Evolutionary conservation across 2,888 invertebrate genomes (phyloP), one percentile per base, ranked within the genome.

Genomic region (Metacarcinus magister): DNA sequence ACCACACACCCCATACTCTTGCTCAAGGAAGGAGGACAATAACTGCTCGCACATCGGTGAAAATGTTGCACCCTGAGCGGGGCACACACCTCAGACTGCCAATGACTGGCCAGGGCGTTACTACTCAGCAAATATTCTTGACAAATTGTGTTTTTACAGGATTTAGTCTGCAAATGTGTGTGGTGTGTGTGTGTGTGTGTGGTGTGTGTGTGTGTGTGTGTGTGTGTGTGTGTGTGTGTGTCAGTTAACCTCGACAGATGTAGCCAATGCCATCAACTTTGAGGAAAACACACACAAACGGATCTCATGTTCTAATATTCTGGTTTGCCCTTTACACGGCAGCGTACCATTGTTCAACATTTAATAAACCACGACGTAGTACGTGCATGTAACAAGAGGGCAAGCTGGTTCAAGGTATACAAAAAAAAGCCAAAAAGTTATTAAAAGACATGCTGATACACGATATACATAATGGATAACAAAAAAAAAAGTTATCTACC

Each of bases 211-310:
- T 67, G 67, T 67, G 67, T 67, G 67, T 67, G 67, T 67, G 67
- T 67, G 67, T 67, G 67, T 67, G 67, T 67, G 67, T 67, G 67
- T 67, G 67, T 67, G 67, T 67, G 67, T 67, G n/a, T 67, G 67
- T 67, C n/a, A 0, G 67, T 23, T 67, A 67, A 67, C 67, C n/a
- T 67, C n/a, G 67, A 23, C 7, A 67, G 67, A 0, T 67, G 67
- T n/a, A 67, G 16, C 4, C 23, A 67, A 67, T 67, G 67, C 7
- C 67, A 23, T 67, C 67, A 67, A 23, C 23, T 67, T 67, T 67
- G 23, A 67, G 16, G 19, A 23, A 16, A 67, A 16, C 67, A 67
- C 67, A 67, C 23, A 67, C 67, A 67, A 13, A 67, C 67, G 10
- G 48, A 13, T 48, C n/a, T 3, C n/a, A n/a, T n/a, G 8, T 8